Evolutionary conservation across 2,797 vertebrate genomes (phyloP).

Genomic region (Enteromius viviparus): DNA sequence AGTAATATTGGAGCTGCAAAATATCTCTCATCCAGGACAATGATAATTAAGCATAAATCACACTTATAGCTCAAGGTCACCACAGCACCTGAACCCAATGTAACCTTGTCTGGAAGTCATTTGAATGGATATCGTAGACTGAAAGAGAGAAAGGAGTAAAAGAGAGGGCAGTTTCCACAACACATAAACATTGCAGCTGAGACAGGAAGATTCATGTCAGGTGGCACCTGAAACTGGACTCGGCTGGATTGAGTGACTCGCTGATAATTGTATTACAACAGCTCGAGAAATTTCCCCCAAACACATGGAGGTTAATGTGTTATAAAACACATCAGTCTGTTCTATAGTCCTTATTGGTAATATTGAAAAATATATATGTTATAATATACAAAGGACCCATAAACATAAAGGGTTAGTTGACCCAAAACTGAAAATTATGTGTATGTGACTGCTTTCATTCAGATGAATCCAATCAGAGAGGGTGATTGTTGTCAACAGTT

Average conservation of each 20-base stretch:
- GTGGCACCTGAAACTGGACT: conserved; percentile 58
- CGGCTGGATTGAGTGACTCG: conserved; percentile 58
- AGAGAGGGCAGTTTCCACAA: conserved; percentile 58
- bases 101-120: conserved; percentile 28
- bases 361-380: too few species aligned
- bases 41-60: neutral
- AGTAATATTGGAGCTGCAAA: neutral
- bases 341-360: neutral
- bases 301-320: conserved; percentile 4
- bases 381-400: neutral
- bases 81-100: conserved; percentile 16
- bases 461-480: too few species aligned
- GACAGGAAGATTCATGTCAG: conserved; percentile 53
- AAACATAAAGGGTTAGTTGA: neutral
- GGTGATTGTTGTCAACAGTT: too few species aligned
- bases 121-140: conserved; percentile 31
- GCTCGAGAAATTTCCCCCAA: conserved; percentile 43
- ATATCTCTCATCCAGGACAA: neutral
- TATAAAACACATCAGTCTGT: neutral
- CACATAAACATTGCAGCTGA: conserved; percentile 46
- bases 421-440: too few species aligned
- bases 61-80: neutral
- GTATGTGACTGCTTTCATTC: too few species aligned
- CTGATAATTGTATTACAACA: conserved; percentile 49
- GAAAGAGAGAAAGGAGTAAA: conserved; percentile 52